phyloP scores from a whole-genome alignment of 2,113 vertebrate species.

The Paradoxurus hermaphroditus region DNA sequence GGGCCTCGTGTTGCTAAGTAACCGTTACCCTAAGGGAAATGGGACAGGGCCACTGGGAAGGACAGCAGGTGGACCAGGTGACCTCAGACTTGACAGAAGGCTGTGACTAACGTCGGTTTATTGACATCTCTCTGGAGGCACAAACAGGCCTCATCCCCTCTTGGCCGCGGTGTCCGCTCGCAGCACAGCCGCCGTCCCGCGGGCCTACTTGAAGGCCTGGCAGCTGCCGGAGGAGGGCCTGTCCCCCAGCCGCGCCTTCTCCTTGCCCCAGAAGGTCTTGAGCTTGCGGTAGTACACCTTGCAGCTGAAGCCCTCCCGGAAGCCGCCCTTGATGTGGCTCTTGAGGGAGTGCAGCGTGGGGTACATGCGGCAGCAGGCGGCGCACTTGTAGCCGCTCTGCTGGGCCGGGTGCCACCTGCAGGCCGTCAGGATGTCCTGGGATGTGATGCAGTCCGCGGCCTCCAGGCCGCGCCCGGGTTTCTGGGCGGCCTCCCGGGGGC shows the following conservation, averaged over 20 bases:
- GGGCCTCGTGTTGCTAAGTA: not conserved
- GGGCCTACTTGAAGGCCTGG: slow-evolving; percentile 48
- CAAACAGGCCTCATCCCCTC: not conserved
- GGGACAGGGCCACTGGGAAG: not conserved
- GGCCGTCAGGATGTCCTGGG: slow-evolving; percentile 63
- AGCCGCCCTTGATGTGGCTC: slow-evolving; percentile 71
- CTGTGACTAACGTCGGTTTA: slow-evolving; percentile 61
- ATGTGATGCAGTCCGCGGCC: not conserved
- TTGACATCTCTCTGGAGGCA: slow-evolving; percentile 42
- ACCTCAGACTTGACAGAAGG: not conserved
- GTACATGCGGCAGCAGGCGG: slow-evolving; percentile 69
- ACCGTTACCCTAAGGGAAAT: not conserved
- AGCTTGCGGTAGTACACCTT: slow-evolving; percentile 68
- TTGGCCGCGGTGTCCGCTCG: not conserved
- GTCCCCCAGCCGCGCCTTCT: not conserved
- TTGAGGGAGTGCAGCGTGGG: slow-evolving; percentile 54
- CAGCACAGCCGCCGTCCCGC: not conserved
- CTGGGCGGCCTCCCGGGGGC: not conserved
- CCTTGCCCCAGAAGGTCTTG: slow-evolving; percentile 56
- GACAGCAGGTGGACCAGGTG: not conserved
- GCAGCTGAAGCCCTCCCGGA: slow-evolving; percentile 77
- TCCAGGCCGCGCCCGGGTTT: not conserved
- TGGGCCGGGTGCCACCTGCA: not conserved
- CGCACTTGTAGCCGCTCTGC: slow-evolving; percentile 61
- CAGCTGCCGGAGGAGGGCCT: not conserved